Evolutionary conservation across 2,888 invertebrate genomes (phyloP).

Genomic region (Lissocephala sabroskyi): DNA sequence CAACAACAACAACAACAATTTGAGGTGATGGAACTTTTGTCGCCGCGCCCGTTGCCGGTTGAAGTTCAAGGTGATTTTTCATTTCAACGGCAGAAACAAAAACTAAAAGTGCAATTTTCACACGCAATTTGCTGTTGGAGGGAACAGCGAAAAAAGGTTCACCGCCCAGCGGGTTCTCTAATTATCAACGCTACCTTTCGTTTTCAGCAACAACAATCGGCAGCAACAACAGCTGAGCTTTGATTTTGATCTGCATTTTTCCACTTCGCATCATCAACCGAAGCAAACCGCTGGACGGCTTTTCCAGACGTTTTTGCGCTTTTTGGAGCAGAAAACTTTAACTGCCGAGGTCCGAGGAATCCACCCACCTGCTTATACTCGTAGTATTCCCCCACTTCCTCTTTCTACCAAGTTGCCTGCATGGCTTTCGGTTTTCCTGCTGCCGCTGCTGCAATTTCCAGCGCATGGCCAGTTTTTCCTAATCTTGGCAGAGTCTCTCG

Average conservation of each 20-base stretch:
- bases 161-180: not conserved
- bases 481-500: not conserved
- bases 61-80: too few species aligned
- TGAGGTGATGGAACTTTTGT: too few species aligned
- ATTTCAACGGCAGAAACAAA: too few species aligned
- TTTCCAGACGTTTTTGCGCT: constrained; percentile 58
- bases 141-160: not conserved
- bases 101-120: too few species aligned
- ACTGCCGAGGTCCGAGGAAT: constrained; percentile 12
- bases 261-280: constrained; percentile 1
- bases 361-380: not conserved
- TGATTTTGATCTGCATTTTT: constrained; percentile 10
- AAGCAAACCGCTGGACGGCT: too few species aligned
- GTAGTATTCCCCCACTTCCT: too few species aligned
- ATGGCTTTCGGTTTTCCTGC: not conserved
- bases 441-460: too few species aligned
- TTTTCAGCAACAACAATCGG: constrained; percentile 38
- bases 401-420: not conserved
- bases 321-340: constrained; percentile 63
- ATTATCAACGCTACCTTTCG: constrained; percentile 40
- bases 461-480: constrained; percentile 18
- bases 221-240: not conserved
- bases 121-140: too few species aligned
- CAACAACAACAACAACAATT: constrained; percentile 36
- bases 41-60: too few species aligned